Evolutionary conservation across 2,888 invertebrate species (phyloP).

Genomic region (Callyntrura guangdongensis): DNA sequence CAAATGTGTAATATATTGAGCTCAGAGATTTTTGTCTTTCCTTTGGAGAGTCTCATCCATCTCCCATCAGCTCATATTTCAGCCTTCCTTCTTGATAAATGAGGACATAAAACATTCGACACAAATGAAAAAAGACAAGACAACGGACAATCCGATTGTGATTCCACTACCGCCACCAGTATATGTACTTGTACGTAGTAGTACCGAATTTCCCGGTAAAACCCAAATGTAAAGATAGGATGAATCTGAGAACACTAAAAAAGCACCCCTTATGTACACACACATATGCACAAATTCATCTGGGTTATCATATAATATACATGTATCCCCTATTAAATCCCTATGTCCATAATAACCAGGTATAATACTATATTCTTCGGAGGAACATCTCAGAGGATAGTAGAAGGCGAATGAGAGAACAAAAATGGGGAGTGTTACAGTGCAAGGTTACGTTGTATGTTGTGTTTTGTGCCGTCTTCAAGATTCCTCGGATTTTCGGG

Average conservation of each 20-base stretch:
- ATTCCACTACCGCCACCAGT: not conserved
- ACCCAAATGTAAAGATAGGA: constrained; percentile 1
- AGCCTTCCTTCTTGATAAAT: constrained; percentile 81
- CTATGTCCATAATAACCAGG: not conserved
- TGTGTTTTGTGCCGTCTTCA: constrained; percentile 63
- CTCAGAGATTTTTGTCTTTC: constrained; percentile 79
- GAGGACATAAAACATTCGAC: constrained; percentile 82
- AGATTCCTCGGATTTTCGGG: constrained; percentile 71
- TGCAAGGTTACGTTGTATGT: constrained; percentile 30
- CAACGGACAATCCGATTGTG: constrained; percentile 73
- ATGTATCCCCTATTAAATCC: not conserved
- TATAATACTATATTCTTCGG: not conserved
- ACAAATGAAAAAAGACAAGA: constrained; percentile 77
- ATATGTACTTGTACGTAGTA: not conserved
- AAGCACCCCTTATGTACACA: not conserved
- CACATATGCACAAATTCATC: not conserved
- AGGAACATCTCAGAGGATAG: not conserved
- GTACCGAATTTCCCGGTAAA: not conserved
- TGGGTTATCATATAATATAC: not conserved
- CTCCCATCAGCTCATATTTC: constrained; percentile 83
- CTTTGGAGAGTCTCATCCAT: constrained; percentile 78
- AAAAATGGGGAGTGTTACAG: constrained; percentile 21
- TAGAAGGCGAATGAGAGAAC: not conserved
- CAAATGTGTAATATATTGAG: constrained; percentile 25
- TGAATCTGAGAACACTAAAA: constrained; percentile 18